Evolutionary conservation across 2,888 invertebrate species (phyloP), one percentile per base, ranked within the genome.

Genomic region (Cosmia trapezina): DNA sequence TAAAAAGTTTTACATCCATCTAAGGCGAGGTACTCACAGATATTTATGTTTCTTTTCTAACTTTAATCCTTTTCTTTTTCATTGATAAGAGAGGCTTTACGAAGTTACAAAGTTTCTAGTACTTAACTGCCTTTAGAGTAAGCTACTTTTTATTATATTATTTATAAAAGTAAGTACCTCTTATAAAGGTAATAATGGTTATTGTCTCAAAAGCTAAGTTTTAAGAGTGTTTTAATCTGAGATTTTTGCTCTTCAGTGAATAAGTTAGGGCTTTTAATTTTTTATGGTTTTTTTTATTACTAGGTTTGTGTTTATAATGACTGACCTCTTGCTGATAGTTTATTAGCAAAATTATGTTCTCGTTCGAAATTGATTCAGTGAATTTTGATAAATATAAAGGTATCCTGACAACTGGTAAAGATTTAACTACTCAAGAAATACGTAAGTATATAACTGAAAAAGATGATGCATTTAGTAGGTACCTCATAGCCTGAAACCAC

Each of bases 1-100:
- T 91, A 91, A 90, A 90, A 91, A 91, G 80, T 90, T 91, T 80
- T 71, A 80, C 81, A 88, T 87, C 86, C 87, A 86, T 91, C 87
- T 86, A 84, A 89, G 83, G 76, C 87, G 67, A 65, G 80, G 62
- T 81, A 78, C 81, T 83, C 81, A 82, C 81, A 79, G 87, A 90
- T 91, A 91, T 91, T 91, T 91, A 91, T 89, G 90, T 90, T 90
- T 83, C 89, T 89, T 90, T 85, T 69, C 81, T 66, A 83, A 89
- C 89, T 90, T 88, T 89, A 90, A 90, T 88, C 88, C 89, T 88
- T 88, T 88, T 85, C 85, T 89, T 89, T 88, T 86, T 78, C 87
- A 88, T 86, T 87, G 89, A 90, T 90, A 90, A 89, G 85, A 83
- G 84, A 83, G 84, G 87, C 85, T 90, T 88, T 83, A 83, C 79